Base-by-base conservation (phyloP, 2,888 invertebrate species). In the Tachina grossa region DNA sequence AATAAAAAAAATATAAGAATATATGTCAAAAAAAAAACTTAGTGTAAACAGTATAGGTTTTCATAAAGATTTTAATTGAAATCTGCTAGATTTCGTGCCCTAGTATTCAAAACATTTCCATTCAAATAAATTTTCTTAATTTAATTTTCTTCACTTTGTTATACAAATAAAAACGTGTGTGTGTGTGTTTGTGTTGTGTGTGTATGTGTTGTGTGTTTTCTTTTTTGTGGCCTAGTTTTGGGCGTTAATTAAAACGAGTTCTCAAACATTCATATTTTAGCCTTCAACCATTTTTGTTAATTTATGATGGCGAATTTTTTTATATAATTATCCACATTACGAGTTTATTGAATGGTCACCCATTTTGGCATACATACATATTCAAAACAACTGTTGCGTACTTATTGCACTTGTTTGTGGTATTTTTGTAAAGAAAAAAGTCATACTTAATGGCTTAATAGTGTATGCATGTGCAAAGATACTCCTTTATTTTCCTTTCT, bases 321-420 rank as follows among this genome's bases (percentile, higher is more conserved):
- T 13, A 10, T 19, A 45, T 45, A 45, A 13, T n/a, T 61, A 31
- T 71, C 1, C 1, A 9, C 53, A 45, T 16, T 63, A 63, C 31
- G 31, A 31, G 31, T 31, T 31, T 31, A 49, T 41, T 39, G 41
- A 39, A 66, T 59, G 61, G 76, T 77, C 77, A 61, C 63, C 31
- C 59, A 75, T 75, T 59, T 71, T 6, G 39, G 11, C 14, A 71
- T 13, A 51, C 22, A 57, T n/a, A n/a, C 41, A 71, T 83, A 75
- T 85, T 79, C 61, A 85, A 85, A 85, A 85, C 83, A 85, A 83
- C 85, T 85, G 85, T 85, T 85, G 85, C 85, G 76, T 79, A 79
- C 79, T 51, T 66, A 43, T 51, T 41, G 66, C 14, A 49, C 61
- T 61, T 53, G 43, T 51, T 69, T 69, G 45, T 39, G 41, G 41